Base-by-base conservation (phyloP, 2,113 vertebrate genomes). In the Saguinus midas region DNA sequence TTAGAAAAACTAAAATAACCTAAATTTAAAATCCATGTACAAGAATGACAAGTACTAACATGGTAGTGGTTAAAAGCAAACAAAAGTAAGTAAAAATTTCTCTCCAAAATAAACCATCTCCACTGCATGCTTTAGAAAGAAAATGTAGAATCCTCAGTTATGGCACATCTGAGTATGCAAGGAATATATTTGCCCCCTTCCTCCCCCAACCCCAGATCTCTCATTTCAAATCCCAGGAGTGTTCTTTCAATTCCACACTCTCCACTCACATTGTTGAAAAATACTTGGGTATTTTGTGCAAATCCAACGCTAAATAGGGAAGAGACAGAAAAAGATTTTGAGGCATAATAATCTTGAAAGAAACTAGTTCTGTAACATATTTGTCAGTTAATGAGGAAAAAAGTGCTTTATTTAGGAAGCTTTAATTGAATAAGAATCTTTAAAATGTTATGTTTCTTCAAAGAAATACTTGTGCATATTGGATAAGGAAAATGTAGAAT, bases 401-500 rank as follows among this genome's bases (percentile, higher is more conserved):
- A 48, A 17, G 5, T 37, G 25, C 50, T 85, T 90, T n/a, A 50
- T 68, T 66, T 79, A 66, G 55, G 23, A 68, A 83, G 86, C 88
- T 66, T 66, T 61, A 76, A 50, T 0, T 55, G 52, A 78, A 76
- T 66, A 87, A 52, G 72, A 81, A 64, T 13, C 83, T 85, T 81
- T 8, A 85, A 97, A 96, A 50, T 70, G 83, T 9, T 45, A 27
- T 32, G 18, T 94, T 73, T 83, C 78, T 93, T 73, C 80, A 93
- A 83, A 29, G 13, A 88, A 81, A 78, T 40, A 48, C 40, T 20
- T 81, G 61, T 25, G 1, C 23, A 16, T 64, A 3, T 50, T 66
- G 8, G 9, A 91, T 95, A 58, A 80, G 37, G 72, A 95, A 98
- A 94, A 97, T 50, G 73, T 17, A 93, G 72, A 96, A 90, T 57